Base-by-base conservation (phyloP, 2,888 invertebrate species). In the Hypsopygia costalis region DNA sequence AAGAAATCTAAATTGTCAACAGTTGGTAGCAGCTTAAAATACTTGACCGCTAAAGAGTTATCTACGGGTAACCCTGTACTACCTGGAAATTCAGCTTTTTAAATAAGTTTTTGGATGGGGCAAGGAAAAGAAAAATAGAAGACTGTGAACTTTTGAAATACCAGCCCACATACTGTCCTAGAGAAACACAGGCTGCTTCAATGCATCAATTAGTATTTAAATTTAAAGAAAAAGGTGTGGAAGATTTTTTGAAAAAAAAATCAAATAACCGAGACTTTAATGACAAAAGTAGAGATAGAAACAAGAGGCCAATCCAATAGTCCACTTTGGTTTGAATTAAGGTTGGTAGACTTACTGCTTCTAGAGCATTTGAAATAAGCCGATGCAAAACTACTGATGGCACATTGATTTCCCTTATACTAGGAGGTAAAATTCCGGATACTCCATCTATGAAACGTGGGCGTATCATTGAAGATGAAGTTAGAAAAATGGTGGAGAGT, bases 21-120 rank as follows among this genome's bases (percentile, higher is more conserved):
- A 33, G 59, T 66, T 42, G 62, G 63, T 0, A 55, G 33, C 41
- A 60, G 31, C 31, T 1, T 63, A 3, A 66, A 68, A 48, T 64
- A 32, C 34, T 55, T 62, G 6, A 54, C 58, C 6, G 36, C 53
- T 3, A 58, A 57, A 40, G 51, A 62, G 0, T 33, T 60, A 32
- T 47, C 50, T n/a, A 54, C 55, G 2, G 51, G 51, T 30, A 42
- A 28, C 1, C 47, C 44, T 29, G 10, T 36, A 40, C 34, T 37
- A 40, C 44, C 40, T 40, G 34, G 11, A 16, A 43, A 11, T 4
- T 44, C 52, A 29, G 45, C 53, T 36, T 51, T 10, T 33, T 49
- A 5, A 5, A 21, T 11, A 47, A 52, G 8, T 58, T 57, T 56
- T 36, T 56, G 12, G 40, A 52, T 12, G 49, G 48, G 36, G 50